These are phyloP conservation scores for Muraenolepis orangiensis DNA, from an alignment of 2,797 vertebrate species.

Conservation along the genomic window DNA sequence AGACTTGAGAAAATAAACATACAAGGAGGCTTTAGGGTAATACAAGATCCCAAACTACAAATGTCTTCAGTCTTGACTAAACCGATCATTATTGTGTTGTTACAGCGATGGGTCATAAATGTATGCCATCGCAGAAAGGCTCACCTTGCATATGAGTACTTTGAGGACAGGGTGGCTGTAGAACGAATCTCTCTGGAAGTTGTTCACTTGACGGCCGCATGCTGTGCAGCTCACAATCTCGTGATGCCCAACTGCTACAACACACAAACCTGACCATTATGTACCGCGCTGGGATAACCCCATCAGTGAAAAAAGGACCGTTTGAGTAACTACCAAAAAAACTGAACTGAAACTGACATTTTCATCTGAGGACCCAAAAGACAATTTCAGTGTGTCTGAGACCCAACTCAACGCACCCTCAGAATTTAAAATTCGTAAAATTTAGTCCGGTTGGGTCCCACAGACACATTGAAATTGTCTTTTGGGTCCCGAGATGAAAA, in stretches of 20 bases:
- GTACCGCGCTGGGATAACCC: background rate
- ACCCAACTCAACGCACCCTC: too few relatives aligned
- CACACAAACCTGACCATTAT: background rate
- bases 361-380: too few relatives aligned
- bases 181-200: conserved; percentile 94
- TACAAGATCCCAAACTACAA: background rate
- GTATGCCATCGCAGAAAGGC: conserved; percentile 16
- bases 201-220: conserved; percentile 96
- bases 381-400: too few relatives aligned
- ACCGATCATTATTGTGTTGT: background rate
- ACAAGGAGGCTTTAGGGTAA: background rate
- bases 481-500: too few relatives aligned
- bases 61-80: background rate
- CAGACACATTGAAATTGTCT: background rate
- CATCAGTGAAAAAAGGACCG: too few relatives aligned
- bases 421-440: too few relatives aligned
- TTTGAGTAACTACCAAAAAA: too few relatives aligned
- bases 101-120: background rate
- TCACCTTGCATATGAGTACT: conserved; percentile 97
- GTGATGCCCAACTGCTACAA: conserved; percentile 79
- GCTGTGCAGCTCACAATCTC: conserved; percentile 95
- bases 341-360: too few relatives aligned
- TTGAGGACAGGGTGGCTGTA: conserved; percentile 93
- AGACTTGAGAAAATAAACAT: conserved; percentile 68
- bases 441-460: background rate